These are phyloP conservation scores for Rana temporaria DNA, from an alignment of 2,113 vertebrate genomes.

Conservation along the genomic window DNA sequence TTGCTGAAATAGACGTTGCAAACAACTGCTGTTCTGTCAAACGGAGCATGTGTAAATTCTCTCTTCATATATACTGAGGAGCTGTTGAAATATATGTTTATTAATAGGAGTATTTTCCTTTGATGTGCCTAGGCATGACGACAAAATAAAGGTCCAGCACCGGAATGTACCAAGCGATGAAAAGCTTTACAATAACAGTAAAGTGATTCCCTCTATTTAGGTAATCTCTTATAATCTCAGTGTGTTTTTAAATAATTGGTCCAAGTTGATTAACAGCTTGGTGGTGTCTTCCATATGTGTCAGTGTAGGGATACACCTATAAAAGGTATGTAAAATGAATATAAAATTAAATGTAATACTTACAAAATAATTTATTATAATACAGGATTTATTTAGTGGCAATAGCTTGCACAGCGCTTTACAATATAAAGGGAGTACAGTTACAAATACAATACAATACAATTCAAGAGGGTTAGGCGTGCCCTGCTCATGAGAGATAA, in stretches of 20 bases:
- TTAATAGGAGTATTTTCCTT: slow-evolving; percentile 34
- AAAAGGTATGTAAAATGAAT: too few species aligned
- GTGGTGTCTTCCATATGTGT: too few species aligned
- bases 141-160: neutral
- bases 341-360: too few species aligned
- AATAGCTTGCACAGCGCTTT: too few species aligned
- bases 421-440: too few species aligned
- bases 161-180: neutral
- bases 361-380: too few species aligned
- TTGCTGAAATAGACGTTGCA: slow-evolving; percentile 4
- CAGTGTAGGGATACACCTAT: too few species aligned
- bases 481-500: too few species aligned
- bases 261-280: neutral
- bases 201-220: neutral
- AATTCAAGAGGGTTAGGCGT: too few species aligned
- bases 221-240: neutral
- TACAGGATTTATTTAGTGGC: too few species aligned
- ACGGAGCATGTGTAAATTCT: neutral
- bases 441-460: too few species aligned
- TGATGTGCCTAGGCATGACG: slow-evolving; percentile 21
- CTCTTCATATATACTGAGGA: slow-evolving; percentile 8
- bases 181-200: neutral
- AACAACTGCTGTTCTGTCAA: slow-evolving; percentile 28
- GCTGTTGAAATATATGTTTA: slow-evolving; percentile 49
- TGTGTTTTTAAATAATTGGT: neutral